These are phyloP conservation scores for Orestias chungarensis DNA, from an alignment of 2,797 vertebrate genomes.

Conservation along the genomic window DNA sequence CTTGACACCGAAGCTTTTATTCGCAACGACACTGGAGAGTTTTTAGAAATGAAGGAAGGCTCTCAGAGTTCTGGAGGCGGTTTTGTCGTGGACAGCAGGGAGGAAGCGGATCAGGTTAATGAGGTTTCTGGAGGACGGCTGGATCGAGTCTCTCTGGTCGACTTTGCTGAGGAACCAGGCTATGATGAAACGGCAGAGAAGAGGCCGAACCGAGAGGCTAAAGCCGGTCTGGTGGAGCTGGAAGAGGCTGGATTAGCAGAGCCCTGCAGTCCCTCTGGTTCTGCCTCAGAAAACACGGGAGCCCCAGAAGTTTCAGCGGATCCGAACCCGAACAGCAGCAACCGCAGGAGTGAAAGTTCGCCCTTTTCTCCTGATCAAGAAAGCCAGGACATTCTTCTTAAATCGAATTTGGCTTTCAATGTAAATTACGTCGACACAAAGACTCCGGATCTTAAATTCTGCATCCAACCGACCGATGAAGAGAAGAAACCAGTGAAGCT, in stretches of 20 bases:
- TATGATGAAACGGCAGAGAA: conserved; percentile 37
- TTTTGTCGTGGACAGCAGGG: conserved; percentile 9
- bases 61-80: conserved; percentile 36
- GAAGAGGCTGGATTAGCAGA: conserved; percentile 32
- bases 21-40: conserved; percentile 23
- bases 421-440: conserved; percentile 15
- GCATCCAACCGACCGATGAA: conserved; percentile 1
- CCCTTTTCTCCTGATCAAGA: conserved; percentile 34
- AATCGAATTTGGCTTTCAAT: not conserved
- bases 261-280: conserved; percentile 25
- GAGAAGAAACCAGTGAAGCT: conserved; percentile 59
- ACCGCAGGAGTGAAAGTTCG: conserved; percentile 20
- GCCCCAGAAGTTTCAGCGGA: conserved; percentile 46
- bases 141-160: conserved; percentile 29
- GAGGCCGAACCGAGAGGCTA: conserved; percentile 15
- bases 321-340: conserved; percentile 27
- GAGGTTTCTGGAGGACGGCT: conserved; percentile 58
- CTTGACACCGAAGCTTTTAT: conserved; percentile 47
- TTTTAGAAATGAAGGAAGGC: conserved; percentile 28
- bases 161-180: conserved; percentile 8
- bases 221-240: conserved; percentile 32
- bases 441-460: conserved; percentile 20
- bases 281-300: conserved; percentile 1
- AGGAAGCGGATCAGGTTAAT: conserved; percentile 50
- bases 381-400: conserved; percentile 35